phyloP scores from a whole-genome alignment of 2,797 vertebrate species.

The Triplophysa yarkandensis region DNA sequence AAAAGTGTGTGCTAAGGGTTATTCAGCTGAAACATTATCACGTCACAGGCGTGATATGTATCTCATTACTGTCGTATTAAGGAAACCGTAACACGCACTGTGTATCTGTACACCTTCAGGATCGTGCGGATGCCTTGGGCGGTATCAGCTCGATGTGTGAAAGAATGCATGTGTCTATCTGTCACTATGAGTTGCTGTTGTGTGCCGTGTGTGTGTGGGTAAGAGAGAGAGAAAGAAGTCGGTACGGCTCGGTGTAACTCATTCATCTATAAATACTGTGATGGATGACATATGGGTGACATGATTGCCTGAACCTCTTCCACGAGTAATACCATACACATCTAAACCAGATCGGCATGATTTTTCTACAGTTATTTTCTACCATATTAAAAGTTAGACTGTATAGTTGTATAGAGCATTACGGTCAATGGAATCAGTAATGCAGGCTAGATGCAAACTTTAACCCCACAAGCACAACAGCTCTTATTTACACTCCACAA shows the following conservation, averaged over 20 bases:
- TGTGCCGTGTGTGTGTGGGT: slow-evolving; percentile 20
- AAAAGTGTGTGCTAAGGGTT: neutral
- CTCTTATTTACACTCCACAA: neutral
- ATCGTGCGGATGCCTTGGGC: slow-evolving; percentile 13
- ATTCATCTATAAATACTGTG: slow-evolving; percentile 3
- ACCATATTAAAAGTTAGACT: no score
- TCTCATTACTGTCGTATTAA: slow-evolving; percentile 15
- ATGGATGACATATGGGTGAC: neutral
- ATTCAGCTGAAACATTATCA: slow-evolving; percentile 3
- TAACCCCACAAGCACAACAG: neutral
- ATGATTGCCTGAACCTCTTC: neutral
- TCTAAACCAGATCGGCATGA: no score
- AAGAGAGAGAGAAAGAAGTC: slow-evolving; percentile 4
- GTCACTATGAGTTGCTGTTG: slow-evolving; percentile 1
- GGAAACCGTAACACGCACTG: slow-evolving; percentile 4
- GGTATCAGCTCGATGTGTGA: slow-evolving; percentile 5
- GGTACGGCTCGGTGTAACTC: neutral
- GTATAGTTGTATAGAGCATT: no score
- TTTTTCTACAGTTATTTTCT: no score
- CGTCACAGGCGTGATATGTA: slow-evolving; percentile 21
- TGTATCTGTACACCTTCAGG: slow-evolving; percentile 10
- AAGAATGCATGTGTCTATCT: slow-evolving; percentile 17
- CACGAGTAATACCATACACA: neutral
- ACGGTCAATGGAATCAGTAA: neutral
- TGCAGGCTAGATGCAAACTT: neutral